These are phyloP conservation scores for Phalera bucephala DNA, from an alignment of 2,888 invertebrate genomes.

Conservation along the genomic window DNA sequence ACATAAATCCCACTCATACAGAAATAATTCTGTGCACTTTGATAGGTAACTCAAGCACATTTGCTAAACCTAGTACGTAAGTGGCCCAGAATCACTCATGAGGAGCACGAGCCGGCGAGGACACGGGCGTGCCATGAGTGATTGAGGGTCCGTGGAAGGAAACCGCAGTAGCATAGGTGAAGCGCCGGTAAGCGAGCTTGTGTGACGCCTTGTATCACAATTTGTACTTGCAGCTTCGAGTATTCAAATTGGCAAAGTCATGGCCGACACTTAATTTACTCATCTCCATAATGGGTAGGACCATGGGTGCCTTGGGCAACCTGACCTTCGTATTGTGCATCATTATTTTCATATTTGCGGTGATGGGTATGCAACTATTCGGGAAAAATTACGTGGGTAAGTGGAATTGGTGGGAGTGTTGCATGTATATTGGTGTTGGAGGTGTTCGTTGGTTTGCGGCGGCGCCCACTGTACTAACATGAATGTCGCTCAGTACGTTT, in stretches of 20 bases:
- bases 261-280: constrained; percentile 99
- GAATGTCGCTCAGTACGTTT: constrained; percentile 64
- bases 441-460: constrained; percentile 64
- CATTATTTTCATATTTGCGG: constrained; percentile 99
- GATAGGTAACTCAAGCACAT: constrained; percentile 79
- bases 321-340: constrained; percentile 98
- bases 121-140: constrained; percentile 41
- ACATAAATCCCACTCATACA: constrained; percentile 82
- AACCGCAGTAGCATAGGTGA: constrained; percentile 81
- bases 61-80: constrained; percentile 57
- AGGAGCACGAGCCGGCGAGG: constrained; percentile 7
- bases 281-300: constrained; percentile 99
- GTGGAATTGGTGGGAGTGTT: constrained; percentile 82
- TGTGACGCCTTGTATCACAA: constrained; percentile 83
- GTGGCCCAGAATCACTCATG: constrained; percentile 60
- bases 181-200: constrained; percentile 82
- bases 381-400: constrained; percentile 96
- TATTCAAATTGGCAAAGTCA: constrained; percentile 99
- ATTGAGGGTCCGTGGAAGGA: constrained; percentile 56
- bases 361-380: constrained; percentile 99
- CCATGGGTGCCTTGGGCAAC: constrained; percentile 99
- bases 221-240: constrained; percentile 92
- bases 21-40: constrained; percentile 75
- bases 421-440: constrained; percentile 81
- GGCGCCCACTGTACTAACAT: constrained; percentile 48